Evolutionary conservation across 2,797 vertebrate genomes (phyloP).

Genomic region (Sebastes minor): DNA sequence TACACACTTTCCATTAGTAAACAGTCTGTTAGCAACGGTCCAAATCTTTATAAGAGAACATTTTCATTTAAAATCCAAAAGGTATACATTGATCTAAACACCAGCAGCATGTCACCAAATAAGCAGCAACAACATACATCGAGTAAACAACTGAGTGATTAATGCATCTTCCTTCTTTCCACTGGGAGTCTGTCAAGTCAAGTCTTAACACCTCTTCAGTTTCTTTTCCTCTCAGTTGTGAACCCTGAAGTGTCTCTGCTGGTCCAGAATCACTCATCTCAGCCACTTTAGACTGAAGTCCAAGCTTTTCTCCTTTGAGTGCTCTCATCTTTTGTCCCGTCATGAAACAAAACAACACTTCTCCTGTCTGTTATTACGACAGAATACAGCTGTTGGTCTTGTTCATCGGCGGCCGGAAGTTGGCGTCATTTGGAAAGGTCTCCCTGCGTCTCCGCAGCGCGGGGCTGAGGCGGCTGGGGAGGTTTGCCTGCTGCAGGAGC

Average conservation of each 20-base stretch:
- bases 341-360: not conserved
- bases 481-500: slow-evolving; percentile 89
- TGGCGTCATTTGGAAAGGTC: slow-evolving; percentile 87
- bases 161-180: not conserved
- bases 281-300: not conserved
- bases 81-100: slow-evolving; percentile 67
- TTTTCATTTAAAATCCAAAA: slow-evolving; percentile 36
- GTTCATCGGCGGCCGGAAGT: slow-evolving; percentile 90
- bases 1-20: not conserved
- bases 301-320: not conserved
- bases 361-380: slow-evolving; percentile 75
- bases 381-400: slow-evolving; percentile 93
- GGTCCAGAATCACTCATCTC: not conserved
- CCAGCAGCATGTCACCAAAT: slow-evolving; percentile 59
- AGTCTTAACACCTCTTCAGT: not conserved
- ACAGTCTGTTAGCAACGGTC: slow-evolving; percentile 38
- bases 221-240: not conserved
- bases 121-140: slow-evolving; percentile 66
- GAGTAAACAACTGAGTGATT: slow-evolving; percentile 42
- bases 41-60: slow-evolving; percentile 28
- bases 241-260: slow-evolving; percentile 10
- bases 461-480: slow-evolving; percentile 88
- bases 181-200: not conserved
- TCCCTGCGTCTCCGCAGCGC: slow-evolving; percentile 88
- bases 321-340: not conserved